phyloP scores from a whole-genome alignment of 2,113 vertebrate species.

The Sinocyclocheilus anophthalmus region DNA sequence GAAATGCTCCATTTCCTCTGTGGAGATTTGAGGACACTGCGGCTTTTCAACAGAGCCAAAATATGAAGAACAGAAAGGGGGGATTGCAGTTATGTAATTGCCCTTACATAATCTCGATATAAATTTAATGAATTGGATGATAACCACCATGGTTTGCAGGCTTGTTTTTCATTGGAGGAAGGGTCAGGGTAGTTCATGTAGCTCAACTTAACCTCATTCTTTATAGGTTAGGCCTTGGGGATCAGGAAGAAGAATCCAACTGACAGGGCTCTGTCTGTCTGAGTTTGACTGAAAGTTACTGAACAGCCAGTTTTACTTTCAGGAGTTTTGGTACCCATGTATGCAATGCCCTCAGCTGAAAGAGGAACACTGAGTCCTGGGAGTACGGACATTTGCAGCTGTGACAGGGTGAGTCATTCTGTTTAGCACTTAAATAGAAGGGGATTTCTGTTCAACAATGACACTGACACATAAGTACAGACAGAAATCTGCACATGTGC shows the following conservation, averaged over 20 bases:
- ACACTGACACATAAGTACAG: background rate
- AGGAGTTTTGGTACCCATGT: slow-evolving; percentile 8
- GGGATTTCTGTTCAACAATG: slow-evolving; percentile 12
- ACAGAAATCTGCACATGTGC: slow-evolving; percentile 14
- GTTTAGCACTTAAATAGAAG: slow-evolving; percentile 33
- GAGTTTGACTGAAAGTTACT: background rate
- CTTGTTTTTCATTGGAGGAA: slow-evolving; percentile 20
- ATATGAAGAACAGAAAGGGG: slow-evolving; percentile 23
- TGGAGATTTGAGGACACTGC: slow-evolving; percentile 36
- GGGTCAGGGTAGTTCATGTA: slow-evolving; percentile 5
- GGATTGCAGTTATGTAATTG: slow-evolving; percentile 32
- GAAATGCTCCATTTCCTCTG: slow-evolving; percentile 45
- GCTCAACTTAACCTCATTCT: slow-evolving; percentile 1
- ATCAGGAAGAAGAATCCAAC: background rate
- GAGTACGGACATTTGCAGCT: slow-evolving; percentile 6
- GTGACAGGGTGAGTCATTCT: slow-evolving; percentile 24
- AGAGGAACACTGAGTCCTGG: slow-evolving; percentile 7
- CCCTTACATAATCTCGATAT: slow-evolving; percentile 29
- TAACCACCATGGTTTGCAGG: background rate
- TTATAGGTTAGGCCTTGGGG: background rate
- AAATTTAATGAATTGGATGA: slow-evolving; percentile 17
- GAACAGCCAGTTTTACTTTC: slow-evolving; percentile 1
- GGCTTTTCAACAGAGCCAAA: slow-evolving; percentile 33
- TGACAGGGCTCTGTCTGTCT: background rate
- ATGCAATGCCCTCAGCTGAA: slow-evolving; percentile 20